A percentile compares a stretch with the other conserved stretches of the same genome.
Conservation (phyloP, 37 sponge, comb jelly and placozoan genomes). For the Agelas oroides region DNA sequence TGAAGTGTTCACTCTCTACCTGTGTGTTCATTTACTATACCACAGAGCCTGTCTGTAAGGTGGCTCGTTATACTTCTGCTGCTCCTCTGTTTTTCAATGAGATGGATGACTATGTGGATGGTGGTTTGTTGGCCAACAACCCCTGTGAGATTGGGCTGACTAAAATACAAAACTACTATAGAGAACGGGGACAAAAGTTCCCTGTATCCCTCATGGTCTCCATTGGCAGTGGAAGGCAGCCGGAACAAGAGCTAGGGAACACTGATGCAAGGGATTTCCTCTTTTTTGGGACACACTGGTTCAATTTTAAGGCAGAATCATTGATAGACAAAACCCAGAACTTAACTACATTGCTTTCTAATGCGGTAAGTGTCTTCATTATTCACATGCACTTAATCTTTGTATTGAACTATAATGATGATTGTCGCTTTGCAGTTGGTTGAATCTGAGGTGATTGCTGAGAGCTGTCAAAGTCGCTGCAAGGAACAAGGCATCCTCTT, state of each 20-base stretch:
- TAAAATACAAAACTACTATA: no score
- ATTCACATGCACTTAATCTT: no score
- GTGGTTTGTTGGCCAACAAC: conserved; percentile 69
- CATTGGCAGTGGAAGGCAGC: no score
- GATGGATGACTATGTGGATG: conserved; percentile 73
- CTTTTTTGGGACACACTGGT: not conserved
- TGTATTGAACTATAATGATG: no score
- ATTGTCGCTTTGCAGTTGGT: conserved; percentile 56
- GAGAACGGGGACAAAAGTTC: no score
- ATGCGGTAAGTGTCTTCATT: conserved; percentile 52
- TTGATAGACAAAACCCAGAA: conserved; percentile 6
- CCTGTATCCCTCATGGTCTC: no score
- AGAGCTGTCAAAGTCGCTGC: conserved; percentile 40
- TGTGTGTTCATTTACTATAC: not conserved
- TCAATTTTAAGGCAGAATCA: not conserved
- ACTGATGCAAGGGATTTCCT: conserved; percentile 43
- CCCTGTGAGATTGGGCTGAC: conserved; percentile 34
- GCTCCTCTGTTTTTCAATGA: conserved; percentile 65
- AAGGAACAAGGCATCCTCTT: conserved; percentile 50
- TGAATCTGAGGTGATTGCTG: conserved; percentile 50
- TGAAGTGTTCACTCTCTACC: no score
- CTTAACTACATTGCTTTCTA: conserved; percentile 10
- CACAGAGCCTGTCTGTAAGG: conserved; percentile 69
- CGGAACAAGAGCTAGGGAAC: not conserved
- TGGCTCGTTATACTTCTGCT: conserved; percentile 53